Evolutionary conservation across 2,113 vertebrate genomes (phyloP).

Genomic region (Microtus ochrogaster): DNA sequence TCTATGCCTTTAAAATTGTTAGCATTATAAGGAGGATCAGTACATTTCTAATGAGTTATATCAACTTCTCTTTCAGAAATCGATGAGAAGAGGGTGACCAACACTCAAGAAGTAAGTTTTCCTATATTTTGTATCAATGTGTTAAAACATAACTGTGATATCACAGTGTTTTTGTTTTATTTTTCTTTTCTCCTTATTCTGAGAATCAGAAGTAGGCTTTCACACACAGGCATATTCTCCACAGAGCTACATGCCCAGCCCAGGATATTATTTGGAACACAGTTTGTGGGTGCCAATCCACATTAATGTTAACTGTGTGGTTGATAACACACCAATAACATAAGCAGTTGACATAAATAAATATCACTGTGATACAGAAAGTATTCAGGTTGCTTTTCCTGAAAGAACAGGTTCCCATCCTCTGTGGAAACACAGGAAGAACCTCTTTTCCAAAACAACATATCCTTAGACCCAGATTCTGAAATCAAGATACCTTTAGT

Average conservation of each 20-base stretch:
- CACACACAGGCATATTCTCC: too few relatives aligned
- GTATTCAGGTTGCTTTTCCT: slow-evolving; percentile 7
- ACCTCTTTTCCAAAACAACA: too few relatives aligned
- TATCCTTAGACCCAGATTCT: too few relatives aligned
- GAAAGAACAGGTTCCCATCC: not conserved
- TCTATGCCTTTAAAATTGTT: slow-evolving; percentile 11
- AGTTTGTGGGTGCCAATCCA: not conserved
- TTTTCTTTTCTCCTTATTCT: not conserved
- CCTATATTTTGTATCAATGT: slow-evolving; percentile 30
- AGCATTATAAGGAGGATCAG: not conserved
- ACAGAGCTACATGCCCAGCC: not conserved
- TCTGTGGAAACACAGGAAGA: too few relatives aligned
- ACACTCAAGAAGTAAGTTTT: slow-evolving; percentile 88
- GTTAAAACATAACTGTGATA: not conserved
- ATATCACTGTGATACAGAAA: not conserved
- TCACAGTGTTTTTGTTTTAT: not conserved
- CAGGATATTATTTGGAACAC: not conserved
- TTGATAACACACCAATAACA: not conserved
- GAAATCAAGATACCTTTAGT: too few relatives aligned
- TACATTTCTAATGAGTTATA: slow-evolving; percentile 46
- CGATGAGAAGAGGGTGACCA: slow-evolving; percentile 89
- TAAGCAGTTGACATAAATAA: not conserved
- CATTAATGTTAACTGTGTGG: not conserved
- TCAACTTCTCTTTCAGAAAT: slow-evolving; percentile 86
- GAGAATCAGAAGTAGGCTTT: not conserved